Base-by-base conservation (phyloP, 2,888 invertebrate genomes). In the Clunio marinus region DNA sequence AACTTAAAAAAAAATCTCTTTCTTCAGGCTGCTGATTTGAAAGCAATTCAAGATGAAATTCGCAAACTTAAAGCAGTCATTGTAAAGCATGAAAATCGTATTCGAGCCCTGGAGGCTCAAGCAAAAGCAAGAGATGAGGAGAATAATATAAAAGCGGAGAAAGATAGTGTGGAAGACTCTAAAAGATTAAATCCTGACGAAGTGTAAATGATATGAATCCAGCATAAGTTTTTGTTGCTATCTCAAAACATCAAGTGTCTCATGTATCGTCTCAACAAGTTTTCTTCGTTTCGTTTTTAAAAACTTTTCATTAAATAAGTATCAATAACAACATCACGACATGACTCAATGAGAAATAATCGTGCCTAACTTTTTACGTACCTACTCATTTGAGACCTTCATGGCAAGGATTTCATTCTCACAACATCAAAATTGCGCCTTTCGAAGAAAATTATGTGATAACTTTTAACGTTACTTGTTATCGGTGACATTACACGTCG, bases 21-120 rank as follows among this genome's bases (percentile, higher is more conserved):
- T 74, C n/a, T 66, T 76, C 75, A 86, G 88, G 88, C 88, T 72
- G 88, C 88, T 72, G 86, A 89, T 72, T 80, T 93, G 17, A 91
- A 91, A 73, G 93, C 93, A 76, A 84, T 93, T 73, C 86, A 88
- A 45, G 93, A 94, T 75, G 94, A 94, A 79, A 93, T 95, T 73
- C 86, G 93, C 69, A 93, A 93, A 77, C 80, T 95, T 72, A 95
- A 95, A 76, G 90, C 93, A n/a, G 91, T 95, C 78, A 92, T 95
- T 73, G 91, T 95, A 25, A 94, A 94, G 75, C 95, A 95, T 76
- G 95, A 95, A 81, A 93, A 92, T 72, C 77, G 79, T 69, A 78
- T 79, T 69, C 77, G 79, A 24, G 78, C 78, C 65, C 72, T 79
- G 70, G 79, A 79, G 72, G 79, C 79, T 2, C 75, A 77, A 67